A percentile compares a stretch with the other conserved stretches of the same genome.
Evolutionary conservation across 2,113 vertebrate species (phyloP).

Genomic region (Phoxinus phoxinus): DNA sequence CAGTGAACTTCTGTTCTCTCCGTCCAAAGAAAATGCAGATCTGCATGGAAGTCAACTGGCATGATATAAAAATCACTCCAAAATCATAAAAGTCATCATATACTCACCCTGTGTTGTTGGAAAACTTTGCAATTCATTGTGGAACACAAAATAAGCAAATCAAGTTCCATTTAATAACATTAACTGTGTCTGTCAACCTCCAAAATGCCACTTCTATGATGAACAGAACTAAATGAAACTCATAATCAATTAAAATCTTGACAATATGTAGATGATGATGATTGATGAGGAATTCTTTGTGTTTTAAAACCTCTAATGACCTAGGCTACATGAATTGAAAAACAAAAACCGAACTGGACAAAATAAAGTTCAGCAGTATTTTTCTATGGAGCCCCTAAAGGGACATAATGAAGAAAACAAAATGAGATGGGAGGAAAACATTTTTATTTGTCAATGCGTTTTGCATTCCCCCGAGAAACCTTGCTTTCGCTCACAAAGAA

Average conservation of each 20-base stretch:
- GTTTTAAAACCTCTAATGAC: neutral
- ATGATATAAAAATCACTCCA: too few species aligned
- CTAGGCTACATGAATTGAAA: neutral
- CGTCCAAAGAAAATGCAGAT: neutral
- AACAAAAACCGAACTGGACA: neutral
- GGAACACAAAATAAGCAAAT: neutral
- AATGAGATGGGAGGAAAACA: too few species aligned
- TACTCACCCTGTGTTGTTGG: neutral
- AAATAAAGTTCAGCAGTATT: neutral
- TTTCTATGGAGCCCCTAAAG: neutral
- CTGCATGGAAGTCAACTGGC: neutral
- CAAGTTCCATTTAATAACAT: neutral
- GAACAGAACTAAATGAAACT: neutral
- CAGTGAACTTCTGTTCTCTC: conserved; percentile 32
- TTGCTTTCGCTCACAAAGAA: too few species aligned
- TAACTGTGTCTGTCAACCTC: neutral
- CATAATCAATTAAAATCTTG: neutral
- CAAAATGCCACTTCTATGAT: neutral
- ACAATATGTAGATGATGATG: neutral
- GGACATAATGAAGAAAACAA: too few species aligned
- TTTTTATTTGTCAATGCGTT: too few species aligned
- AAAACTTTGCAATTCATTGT: neutral
- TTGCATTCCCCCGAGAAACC: too few species aligned
- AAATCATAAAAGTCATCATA: neutral
- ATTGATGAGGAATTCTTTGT: neutral